These are phyloP conservation scores for Trichoplusia ni DNA, from an alignment of 1,140 invertebrate genomes.

Conservation along the genomic window DNA sequence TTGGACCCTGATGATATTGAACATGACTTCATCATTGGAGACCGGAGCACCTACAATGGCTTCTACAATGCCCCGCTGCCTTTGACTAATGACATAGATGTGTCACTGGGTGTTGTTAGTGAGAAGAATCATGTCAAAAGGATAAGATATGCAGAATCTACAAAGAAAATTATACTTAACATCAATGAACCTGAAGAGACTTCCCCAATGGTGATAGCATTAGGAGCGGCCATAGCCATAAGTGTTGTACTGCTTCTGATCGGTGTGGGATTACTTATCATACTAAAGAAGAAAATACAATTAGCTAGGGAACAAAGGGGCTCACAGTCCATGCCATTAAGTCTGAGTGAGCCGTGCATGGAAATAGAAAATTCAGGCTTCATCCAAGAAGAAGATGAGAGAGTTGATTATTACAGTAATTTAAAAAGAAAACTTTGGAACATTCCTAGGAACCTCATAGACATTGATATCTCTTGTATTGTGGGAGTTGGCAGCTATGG, in stretches of 20 bases:
- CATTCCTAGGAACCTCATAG: constrained; percentile 86
- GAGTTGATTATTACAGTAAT: constrained; percentile 87
- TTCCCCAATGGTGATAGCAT: constrained; percentile 72
- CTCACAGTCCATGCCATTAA: constrained; percentile 79
- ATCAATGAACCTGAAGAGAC: constrained; percentile 75
- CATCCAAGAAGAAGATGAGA: constrained; percentile 87
- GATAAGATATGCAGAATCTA: constrained; percentile 85
- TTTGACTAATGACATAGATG: constrained; percentile 84
- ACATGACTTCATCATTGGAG: constrained; percentile 88
- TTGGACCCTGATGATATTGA: constrained; percentile 83
- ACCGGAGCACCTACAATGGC: constrained; percentile 87
- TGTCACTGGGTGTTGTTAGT: constrained; percentile 89
- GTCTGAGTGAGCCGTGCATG: constrained; percentile 77
- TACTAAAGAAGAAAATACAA: constrained; percentile 68
- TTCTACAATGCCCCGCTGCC: constrained; percentile 91
- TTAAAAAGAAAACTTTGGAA: constrained; percentile 88
- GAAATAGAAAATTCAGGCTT: constrained; percentile 86
- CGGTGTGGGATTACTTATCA: constrained; percentile 71
- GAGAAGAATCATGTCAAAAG: constrained; percentile 84
- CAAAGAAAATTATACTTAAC: constrained; percentile 72
- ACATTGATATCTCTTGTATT: constrained; percentile 85
- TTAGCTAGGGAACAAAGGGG: constrained; percentile 65
- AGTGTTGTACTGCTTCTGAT: constrained; percentile 74
- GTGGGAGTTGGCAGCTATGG: constrained; percentile 89
- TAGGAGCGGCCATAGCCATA: constrained; percentile 76